Evolutionary conservation across 1,140 invertebrate species (phyloP).

Genomic region (Brevipalpus yothersi): DNA sequence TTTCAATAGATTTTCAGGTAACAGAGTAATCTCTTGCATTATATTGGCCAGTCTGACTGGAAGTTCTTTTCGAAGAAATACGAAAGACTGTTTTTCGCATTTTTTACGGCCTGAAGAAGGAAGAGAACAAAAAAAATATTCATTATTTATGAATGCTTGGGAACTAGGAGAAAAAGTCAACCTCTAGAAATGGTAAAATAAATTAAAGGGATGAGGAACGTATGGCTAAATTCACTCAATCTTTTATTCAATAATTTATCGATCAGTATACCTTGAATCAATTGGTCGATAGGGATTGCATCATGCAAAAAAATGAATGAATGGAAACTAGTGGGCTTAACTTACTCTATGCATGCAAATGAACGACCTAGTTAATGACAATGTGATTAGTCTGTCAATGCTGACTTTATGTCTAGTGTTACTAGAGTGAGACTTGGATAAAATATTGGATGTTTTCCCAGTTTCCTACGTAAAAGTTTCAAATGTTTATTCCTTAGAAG

Average conservation of each 20-base stretch:
- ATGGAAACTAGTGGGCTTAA: too few species aligned
- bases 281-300: neutral
- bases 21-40: constrained; percentile 85
- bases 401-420: too few species aligned
- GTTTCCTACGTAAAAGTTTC: too few species aligned
- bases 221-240: neutral
- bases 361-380: too few species aligned
- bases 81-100: constrained; percentile 26
- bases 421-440: too few species aligned
- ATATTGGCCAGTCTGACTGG: constrained; percentile 88
- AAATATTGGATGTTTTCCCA: too few species aligned
- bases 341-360: too few species aligned
- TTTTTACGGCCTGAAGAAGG: constrained; percentile 55
- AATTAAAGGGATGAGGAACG: neutral
- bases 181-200: neutral
- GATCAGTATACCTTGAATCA: neutral
- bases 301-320: neutral
- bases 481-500: too few species aligned
- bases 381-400: too few species aligned
- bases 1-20: constrained; percentile 44
- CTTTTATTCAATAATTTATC: neutral
- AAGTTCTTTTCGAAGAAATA: constrained; percentile 81
- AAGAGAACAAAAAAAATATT: constrained; percentile 9
- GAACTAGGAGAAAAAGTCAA: neutral
- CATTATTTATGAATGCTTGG: neutral